Base-by-base conservation (phyloP, 2,797 vertebrate genomes). In the Telmatherina bonti region DNA sequence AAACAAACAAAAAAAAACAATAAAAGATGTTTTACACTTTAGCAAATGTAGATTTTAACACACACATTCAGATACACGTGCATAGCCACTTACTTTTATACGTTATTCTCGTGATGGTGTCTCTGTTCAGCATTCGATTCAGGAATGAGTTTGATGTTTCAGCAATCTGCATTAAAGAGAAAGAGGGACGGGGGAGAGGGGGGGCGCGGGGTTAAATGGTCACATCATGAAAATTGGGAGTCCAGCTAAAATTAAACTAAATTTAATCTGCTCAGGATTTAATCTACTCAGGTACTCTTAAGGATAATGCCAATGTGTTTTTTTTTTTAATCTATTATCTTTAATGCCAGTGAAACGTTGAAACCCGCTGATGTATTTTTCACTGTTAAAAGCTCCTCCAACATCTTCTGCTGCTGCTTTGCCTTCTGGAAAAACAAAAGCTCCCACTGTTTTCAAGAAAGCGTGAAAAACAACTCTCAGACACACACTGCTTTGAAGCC, bases 71-170 rank as follows among this genome's bases (percentile, higher is more conserved):
- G 36, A 38, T 38, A 38, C 1, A 13, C 1, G 36, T 15, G 36
- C 36, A 38, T 51, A 38, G 31, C 13, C 10, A 70, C 97, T 98
- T 96, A 99, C 98, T 99, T 95, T 99, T 99, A 87, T 99, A 99
- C 0, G 98, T 99, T 97, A 99, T 99, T 98, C 98, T 99, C 18
- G 98, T 99, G 89, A 99, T 99, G 90, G 97, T 99, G 92, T 99
- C 98, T 96, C 98, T 99, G 95, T 98, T 99, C 90, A 99, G 93
- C 97, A 99, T 98, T 84, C 97, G 96, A 89, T 98, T 99, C 94
- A 99, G 95, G 93, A 99, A 97, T 55, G 95, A 95, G 91, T 99
- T 99, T 62, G 98, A 97, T 74, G 96, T 96, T 91, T 99, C 98
- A 18, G 98, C 96, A 89, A 99, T 97, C 98, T 99, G 82, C 27